These are phyloP conservation scores for Phyllotreta cruciferae DNA, from an alignment of 2,888 invertebrate species.

Conservation along the genomic window DNA sequence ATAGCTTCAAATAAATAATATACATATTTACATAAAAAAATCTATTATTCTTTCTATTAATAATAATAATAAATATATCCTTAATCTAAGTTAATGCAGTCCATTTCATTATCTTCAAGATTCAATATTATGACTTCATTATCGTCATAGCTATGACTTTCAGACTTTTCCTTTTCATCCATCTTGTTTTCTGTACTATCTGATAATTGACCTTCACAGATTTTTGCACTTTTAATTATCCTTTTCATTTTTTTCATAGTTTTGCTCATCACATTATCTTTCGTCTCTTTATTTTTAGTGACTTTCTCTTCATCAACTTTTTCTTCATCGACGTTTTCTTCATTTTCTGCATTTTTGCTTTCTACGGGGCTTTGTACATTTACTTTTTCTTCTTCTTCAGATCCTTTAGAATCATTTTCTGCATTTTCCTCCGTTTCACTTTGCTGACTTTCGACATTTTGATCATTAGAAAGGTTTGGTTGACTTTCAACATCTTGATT, in stretches of 20 bases:
- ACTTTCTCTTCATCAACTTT: neutral
- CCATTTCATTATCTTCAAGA: constrained; percentile 48
- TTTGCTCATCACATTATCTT: neutral
- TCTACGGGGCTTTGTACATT: constrained; percentile 13
- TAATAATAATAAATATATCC: neutral
- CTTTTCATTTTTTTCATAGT: constrained; percentile 24
- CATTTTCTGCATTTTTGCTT: constrained; percentile 14
- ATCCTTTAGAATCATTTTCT: constrained; percentile 9
- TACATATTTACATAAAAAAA: no score
- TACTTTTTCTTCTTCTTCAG: constrained; percentile 21
- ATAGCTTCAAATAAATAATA: no score
- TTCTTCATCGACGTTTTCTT: constrained; percentile 7
- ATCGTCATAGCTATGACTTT: constrained; percentile 36
- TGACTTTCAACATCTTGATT: no score
- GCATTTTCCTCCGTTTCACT: neutral
- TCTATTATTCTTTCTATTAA: no score
- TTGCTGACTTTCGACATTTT: neutral
- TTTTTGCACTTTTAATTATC: neutral
- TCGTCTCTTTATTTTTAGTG: neutral
- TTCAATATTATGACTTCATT: constrained; percentile 47
- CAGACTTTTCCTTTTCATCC: neutral
- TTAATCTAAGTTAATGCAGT: constrained; percentile 47
- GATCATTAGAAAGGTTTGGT: neutral
- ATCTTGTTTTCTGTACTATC: constrained; percentile 8
- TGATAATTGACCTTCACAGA: constrained; percentile 15